Percentiles rank a stretch among this genome's conserved stretches.
These are phyloP conservation scores for Melanostoma mellinum DNA, from an alignment of 2,888 invertebrate genomes.

Conservation along the genomic window DNA sequence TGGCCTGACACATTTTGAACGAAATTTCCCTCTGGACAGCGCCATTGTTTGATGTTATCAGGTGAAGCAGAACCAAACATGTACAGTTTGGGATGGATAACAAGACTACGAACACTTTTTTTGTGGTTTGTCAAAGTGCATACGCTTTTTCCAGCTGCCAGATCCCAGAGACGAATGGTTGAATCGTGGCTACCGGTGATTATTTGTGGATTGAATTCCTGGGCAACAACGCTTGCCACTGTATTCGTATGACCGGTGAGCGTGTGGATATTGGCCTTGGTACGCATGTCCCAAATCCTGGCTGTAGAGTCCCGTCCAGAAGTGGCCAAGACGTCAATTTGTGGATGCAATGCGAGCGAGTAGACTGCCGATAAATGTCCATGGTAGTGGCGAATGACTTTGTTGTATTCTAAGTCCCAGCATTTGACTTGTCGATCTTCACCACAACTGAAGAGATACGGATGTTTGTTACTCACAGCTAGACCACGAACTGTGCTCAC, in stretches of 20 bases:
- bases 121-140: constrained; percentile 99
- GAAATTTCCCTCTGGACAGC: constrained; percentile 98
- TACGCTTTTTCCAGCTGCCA: constrained; percentile 96
- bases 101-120: constrained; percentile 93
- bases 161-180: constrained; percentile 98
- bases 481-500: constrained; percentile 98
- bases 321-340: constrained; percentile 95
- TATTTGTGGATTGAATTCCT: constrained; percentile 96
- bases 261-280: constrained; percentile 99
- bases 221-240: constrained; percentile 96
- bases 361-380: constrained; percentile 99
- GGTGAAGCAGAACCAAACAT: constrained; percentile 99
- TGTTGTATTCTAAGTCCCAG: constrained; percentile 99
- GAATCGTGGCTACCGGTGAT: constrained; percentile 98
- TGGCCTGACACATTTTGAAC: constrained; percentile 98
- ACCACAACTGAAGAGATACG: constrained; percentile 98
- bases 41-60: constrained; percentile 99
- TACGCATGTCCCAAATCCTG: constrained; percentile 99
- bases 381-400: constrained; percentile 98
- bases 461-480: constrained; percentile 96
- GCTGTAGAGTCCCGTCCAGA: constrained; percentile 98
- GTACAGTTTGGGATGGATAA: constrained; percentile 89
- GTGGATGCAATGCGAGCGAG: constrained; percentile 95
- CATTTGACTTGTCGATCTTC: constrained; percentile 99
- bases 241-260: constrained; percentile 98